These are phyloP conservation scores for Astreopora myriophthalma DNA, from an alignment of 64 coral and sea anemone species.

Conservation along the genomic window DNA sequence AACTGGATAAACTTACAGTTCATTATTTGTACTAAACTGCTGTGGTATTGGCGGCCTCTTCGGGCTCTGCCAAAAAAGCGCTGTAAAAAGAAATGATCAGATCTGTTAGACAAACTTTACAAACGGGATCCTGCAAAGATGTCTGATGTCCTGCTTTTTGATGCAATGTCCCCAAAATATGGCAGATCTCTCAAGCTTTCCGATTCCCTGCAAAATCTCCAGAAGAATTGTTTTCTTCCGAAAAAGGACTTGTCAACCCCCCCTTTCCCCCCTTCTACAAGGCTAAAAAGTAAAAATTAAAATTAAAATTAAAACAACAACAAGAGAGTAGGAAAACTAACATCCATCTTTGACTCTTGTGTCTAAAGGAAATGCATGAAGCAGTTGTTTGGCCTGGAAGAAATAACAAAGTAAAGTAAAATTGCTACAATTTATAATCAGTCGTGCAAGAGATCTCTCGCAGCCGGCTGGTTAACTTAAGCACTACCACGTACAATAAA, in stretches of 20 bases:
- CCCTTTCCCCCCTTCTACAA: too few relatives aligned
- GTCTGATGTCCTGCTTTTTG: too few relatives aligned
- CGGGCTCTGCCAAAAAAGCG: conserved; percentile 92
- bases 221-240: too few relatives aligned
- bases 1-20: conserved; percentile 72
- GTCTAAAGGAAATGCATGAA: conserved; percentile 83
- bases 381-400: conserved; percentile 78
- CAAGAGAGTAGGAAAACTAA: conserved; percentile 42
- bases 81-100: conserved; percentile 27
- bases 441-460: too few relatives aligned
- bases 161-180: too few relatives aligned
- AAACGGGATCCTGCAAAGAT: too few relatives aligned
- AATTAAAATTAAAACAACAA: background rate
- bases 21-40: conserved; percentile 65
- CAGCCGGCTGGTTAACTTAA: too few relatives aligned
- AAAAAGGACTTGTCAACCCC: too few relatives aligned
- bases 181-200: too few relatives aligned
- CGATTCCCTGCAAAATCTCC: too few relatives aligned
- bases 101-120: background rate
- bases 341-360: conserved; percentile 90
- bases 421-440: background rate
- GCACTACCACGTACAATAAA: too few relatives aligned
- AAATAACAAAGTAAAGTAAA: background rate
- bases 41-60: conserved; percentile 86
- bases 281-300: too few relatives aligned